Conservation (phyloP, 1,140 invertebrate species). For the Pseudomyrmex sp. region DNA sequence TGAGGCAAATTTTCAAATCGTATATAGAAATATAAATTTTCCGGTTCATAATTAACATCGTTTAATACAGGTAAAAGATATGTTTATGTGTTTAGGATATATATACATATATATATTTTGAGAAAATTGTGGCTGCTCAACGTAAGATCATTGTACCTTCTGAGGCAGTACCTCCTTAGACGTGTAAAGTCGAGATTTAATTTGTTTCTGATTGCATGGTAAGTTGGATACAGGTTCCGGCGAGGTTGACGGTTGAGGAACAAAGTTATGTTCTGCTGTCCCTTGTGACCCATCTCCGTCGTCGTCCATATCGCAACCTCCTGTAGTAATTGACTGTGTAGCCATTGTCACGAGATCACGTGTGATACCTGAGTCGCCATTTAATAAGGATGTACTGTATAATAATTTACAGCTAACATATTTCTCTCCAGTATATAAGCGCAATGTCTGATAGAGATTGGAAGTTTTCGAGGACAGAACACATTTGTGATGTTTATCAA, state of each 20-base stretch:
- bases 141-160: conserved; percentile 80
- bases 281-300: conserved; percentile 82
- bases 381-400: conserved; percentile 71
- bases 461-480: conserved; percentile 38
- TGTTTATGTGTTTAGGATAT: conserved; percentile 47
- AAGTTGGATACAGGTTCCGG: conserved; percentile 80
- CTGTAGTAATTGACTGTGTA: conserved; percentile 80
- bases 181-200: conserved; percentile 82
- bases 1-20: conserved; percentile 8
- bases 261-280: conserved; percentile 81
- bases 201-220: conserved; percentile 81
- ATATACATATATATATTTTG: conserved; percentile 32
- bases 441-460: conserved; percentile 62
- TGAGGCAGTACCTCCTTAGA: conserved; percentile 83
- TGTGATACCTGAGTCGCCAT: conserved; percentile 84
- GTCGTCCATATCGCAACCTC: conserved; percentile 83
- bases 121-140: conserved; percentile 54
- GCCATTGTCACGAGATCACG: conserved; percentile 84
- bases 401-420: conserved; percentile 64
- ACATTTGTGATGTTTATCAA: conserved; percentile 35
- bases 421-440: conserved; percentile 55
- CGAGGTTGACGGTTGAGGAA: conserved; percentile 81
- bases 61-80: conserved; percentile 23
- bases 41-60: conserved; percentile 17
- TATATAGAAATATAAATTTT: conserved; percentile 18